These are phyloP conservation scores for Drosophila recens DNA, from an alignment of 2,888 invertebrate genomes.

Conservation along the genomic window DNA sequence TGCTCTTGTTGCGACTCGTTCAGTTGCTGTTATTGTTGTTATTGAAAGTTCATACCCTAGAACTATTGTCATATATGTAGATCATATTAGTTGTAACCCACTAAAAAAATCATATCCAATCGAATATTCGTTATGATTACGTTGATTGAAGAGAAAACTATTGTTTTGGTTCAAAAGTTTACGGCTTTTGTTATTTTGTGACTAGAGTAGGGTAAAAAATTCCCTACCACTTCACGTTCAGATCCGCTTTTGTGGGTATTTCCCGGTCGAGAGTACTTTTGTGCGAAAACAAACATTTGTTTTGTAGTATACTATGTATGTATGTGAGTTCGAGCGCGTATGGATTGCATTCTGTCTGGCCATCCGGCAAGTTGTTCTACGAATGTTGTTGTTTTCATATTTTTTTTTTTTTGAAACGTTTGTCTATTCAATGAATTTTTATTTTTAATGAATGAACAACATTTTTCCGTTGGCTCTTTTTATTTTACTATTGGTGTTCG, in stretches of 20 bases:
- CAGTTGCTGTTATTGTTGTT: constrained; percentile 25
- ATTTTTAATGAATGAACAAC: constrained; percentile 77
- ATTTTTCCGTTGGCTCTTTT: constrained; percentile 57
- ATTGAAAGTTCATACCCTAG: constrained; percentile 26
- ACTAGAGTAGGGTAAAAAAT: too few species aligned
- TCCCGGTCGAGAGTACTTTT: constrained; percentile 5
- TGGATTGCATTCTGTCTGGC: constrained; percentile 38
- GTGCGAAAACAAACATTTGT: constrained; percentile 54
- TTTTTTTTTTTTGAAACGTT: constrained; percentile 39
- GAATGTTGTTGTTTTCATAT: constrained; percentile 16
- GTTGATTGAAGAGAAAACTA: not conserved
- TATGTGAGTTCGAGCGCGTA: not conserved
- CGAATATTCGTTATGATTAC: too few species aligned
- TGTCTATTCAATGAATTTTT: constrained; percentile 68
- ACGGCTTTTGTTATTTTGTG: not conserved
- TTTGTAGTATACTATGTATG: constrained; percentile 4
- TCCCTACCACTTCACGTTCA: too few species aligned
- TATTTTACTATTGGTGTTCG: constrained; percentile 29
- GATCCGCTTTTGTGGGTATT: not conserved
- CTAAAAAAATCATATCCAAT: too few species aligned
- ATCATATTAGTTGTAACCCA: not conserved
- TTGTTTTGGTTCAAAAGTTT: not conserved
- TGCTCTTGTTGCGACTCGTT: constrained; percentile 27
- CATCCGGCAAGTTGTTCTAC: constrained; percentile 28
- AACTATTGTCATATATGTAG: not conserved